These are phyloP conservation scores for Pipistrellus pipistrellus DNA, from an alignment of 2,797 vertebrate genomes.

Conservation along the genomic window DNA sequence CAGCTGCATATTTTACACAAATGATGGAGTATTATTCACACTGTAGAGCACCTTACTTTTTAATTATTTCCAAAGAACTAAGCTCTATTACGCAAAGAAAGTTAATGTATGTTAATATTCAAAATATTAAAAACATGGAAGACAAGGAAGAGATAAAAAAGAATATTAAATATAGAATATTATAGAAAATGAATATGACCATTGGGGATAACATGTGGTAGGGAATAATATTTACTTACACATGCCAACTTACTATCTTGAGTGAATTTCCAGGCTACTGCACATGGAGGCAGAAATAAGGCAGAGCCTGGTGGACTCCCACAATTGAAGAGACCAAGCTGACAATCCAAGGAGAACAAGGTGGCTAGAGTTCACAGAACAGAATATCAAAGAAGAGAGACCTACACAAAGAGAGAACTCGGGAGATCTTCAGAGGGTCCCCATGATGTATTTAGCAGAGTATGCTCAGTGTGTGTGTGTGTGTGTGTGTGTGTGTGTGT, in stretches of 20 bases:
- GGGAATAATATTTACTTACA: not conserved
- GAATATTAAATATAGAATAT: not conserved
- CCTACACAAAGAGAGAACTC: not conserved
- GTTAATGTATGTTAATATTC: not conserved
- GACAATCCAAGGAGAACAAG: not conserved
- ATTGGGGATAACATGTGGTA: not conserved
- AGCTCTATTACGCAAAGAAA: not conserved
- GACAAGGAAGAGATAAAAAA: not conserved
- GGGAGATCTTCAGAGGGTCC: not conserved
- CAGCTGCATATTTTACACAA: not conserved
- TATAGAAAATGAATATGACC: not conserved
- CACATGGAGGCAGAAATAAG: not conserved
- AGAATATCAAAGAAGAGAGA: not conserved
- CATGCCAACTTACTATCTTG: not conserved
- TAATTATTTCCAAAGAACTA: not conserved
- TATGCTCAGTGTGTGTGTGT: not conserved
- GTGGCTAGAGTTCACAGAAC: not conserved
- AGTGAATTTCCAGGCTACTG: not conserved
- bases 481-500: not conserved
- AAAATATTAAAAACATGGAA: not conserved
- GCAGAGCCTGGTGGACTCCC: not conserved
- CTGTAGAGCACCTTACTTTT: not conserved
- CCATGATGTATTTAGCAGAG: not conserved
- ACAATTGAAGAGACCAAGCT: not conserved
- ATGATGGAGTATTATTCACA: not conserved